Conservation (phyloP, 2,797 vertebrate species). For the Macrochelys suwanniensis region DNA sequence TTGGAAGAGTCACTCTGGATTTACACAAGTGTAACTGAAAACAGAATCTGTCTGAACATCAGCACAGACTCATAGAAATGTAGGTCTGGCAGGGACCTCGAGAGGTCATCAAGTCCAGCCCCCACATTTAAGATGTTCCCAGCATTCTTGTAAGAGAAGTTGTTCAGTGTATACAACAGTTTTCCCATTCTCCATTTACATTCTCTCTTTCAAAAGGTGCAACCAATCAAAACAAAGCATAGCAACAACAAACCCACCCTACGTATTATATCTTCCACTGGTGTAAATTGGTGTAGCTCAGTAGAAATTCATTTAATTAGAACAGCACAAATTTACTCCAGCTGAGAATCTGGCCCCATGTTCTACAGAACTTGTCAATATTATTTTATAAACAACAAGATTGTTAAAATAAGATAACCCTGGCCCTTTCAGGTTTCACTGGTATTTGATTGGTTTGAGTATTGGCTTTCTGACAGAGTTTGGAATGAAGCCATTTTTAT, state of each 20-base stretch:
- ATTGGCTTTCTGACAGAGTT: constrained; percentile 88
- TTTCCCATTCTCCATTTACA: constrained; percentile 49
- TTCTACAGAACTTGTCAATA: constrained; percentile 57
- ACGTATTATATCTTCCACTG: constrained; percentile 60
- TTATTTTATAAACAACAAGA: constrained; percentile 73
- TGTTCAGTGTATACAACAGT: constrained; percentile 1
- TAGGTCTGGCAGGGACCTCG: background rate
- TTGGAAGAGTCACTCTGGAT: background rate
- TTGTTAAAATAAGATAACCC: constrained; percentile 77
- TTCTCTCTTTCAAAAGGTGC: constrained; percentile 39
- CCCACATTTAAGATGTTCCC: background rate
- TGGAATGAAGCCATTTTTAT: constrained; percentile 91
- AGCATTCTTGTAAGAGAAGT: constrained; percentile 33
- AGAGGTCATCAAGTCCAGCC: background rate
- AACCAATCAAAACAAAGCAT: background rate
- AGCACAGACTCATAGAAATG: background rate
- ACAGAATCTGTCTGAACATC: background rate
- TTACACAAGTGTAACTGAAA: background rate
- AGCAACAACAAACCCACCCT: background rate
- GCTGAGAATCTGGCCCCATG: constrained; percentile 41
- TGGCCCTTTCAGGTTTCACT: constrained; percentile 81
- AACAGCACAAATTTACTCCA: constrained; percentile 60
- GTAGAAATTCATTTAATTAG: constrained; percentile 70
- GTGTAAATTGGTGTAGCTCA: constrained; percentile 66
- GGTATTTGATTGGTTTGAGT: constrained; percentile 83